A percentile compares a stretch with the other conserved stretches of the same genome.
Evolutionary conservation across 2,888 invertebrate genomes (phyloP).

Genomic region (Phorcus lineatus): DNA sequence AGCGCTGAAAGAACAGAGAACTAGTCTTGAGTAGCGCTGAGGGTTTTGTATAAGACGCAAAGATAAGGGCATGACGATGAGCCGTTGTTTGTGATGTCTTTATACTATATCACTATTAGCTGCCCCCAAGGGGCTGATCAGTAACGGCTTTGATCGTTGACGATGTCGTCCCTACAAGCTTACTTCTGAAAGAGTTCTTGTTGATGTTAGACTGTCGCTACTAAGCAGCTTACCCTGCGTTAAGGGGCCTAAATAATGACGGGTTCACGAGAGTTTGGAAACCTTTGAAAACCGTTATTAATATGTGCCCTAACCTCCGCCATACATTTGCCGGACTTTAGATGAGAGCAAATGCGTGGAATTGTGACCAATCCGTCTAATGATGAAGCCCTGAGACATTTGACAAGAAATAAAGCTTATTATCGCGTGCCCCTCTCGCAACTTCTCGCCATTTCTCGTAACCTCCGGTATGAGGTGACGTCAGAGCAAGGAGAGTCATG

Average conservation of each 20-base stretch:
- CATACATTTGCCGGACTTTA: not conserved
- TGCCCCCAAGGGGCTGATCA: not conserved
- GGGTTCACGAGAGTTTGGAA: not conserved
- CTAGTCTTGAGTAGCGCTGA: too few relatives aligned
- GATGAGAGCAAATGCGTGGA: not conserved
- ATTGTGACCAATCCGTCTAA: conserved; percentile 1
- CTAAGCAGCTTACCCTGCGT: conserved; percentile 11
- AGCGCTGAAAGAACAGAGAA: too few relatives aligned
- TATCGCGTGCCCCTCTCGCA: conserved; percentile 8
- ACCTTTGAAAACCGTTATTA: conserved; percentile 21
- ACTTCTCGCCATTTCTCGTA: not conserved
- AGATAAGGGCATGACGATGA: not conserved
- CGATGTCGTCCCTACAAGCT: conserved; percentile 4
- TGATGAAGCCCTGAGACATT: conserved; percentile 5
- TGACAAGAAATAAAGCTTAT: conserved; percentile 23
- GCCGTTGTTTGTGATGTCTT: not conserved
- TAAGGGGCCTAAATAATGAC: not conserved
- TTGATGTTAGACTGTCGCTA: not conserved
- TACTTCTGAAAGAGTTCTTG: not conserved
- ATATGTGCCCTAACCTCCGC: conserved; percentile 8
- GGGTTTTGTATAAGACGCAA: too few relatives aligned
- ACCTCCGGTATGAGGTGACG: not conserved
- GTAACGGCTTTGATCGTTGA: conserved; percentile 14
- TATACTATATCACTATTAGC: not conserved
- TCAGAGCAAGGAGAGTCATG: not conserved